A percentile compares a stretch with the other conserved stretches of the same genome.
These are phyloP conservation scores for Pantherophis guttatus DNA, from an alignment of 2,113 vertebrate genomes.

Conservation along the genomic window DNA sequence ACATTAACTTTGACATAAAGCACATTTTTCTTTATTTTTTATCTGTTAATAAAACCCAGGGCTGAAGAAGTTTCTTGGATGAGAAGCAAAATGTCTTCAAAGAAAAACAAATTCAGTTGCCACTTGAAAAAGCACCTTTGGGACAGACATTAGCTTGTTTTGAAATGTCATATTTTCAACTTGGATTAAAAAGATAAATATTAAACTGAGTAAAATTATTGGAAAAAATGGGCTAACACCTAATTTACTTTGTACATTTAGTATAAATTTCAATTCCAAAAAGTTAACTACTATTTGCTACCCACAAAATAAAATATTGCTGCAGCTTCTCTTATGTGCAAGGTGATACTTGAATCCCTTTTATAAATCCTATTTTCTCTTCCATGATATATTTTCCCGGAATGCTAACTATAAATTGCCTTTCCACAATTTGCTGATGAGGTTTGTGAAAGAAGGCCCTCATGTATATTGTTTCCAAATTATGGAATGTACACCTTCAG, in stretches of 20 bases:
- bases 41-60: background rate
- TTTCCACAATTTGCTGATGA: background rate
- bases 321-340: background rate
- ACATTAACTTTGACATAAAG: background rate
- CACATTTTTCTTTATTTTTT: background rate
- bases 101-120: no score
- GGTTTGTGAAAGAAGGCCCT: background rate
- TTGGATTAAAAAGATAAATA: background rate
- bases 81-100: no score
- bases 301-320: background rate
- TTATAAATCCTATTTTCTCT: background rate
- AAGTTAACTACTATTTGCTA: background rate
- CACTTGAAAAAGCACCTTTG: no score
- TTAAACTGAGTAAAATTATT: background rate
- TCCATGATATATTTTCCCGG: background rate
- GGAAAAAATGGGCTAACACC: background rate
- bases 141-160: background rate
- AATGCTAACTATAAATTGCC: background rate
- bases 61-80: no score
- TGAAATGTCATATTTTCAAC: background rate
- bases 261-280: background rate
- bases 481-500: background rate
- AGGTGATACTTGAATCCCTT: background rate
- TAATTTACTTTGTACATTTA: background rate
- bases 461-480: background rate